phyloP scores from a whole-genome alignment of 2,888 invertebrate genomes.

The Aromia moschata region DNA sequence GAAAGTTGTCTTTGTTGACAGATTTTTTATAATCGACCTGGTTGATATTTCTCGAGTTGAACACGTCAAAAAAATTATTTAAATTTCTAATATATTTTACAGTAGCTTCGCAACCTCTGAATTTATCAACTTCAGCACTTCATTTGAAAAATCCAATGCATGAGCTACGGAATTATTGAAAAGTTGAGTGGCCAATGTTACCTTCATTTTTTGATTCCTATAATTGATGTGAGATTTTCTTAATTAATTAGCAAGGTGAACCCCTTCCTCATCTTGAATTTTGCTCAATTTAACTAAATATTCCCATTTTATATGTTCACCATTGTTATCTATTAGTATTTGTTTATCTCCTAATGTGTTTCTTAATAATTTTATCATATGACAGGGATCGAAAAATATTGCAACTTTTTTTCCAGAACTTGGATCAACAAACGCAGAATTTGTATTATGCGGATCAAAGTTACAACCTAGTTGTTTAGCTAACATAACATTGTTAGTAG shows the following conservation, averaged over 20 bases:
- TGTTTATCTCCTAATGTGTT: conserved; percentile 20
- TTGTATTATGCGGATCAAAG: too few relatives aligned
- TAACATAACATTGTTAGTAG: too few relatives aligned
- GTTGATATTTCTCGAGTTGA: conserved; percentile 37
- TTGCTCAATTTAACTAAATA: conserved; percentile 8
- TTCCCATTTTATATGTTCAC: conserved; percentile 13
- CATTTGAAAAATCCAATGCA: too few relatives aligned
- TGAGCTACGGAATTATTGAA: conserved; percentile 42
- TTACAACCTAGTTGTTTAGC: too few relatives aligned
- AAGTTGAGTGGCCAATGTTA: conserved; percentile 21
- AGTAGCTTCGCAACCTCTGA: too few relatives aligned
- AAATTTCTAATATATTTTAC: conserved; percentile 37
- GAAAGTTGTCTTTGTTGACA: not conserved
- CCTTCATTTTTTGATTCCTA: conserved; percentile 20
- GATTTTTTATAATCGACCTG: conserved; percentile 19
- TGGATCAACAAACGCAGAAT: too few relatives aligned
- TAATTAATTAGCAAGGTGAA: conserved; percentile 30
- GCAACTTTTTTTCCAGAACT: conserved; percentile 1
- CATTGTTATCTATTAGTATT: not conserved
- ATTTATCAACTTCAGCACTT: too few relatives aligned
- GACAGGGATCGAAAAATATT: conserved; percentile 23
- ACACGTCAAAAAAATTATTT: conserved; percentile 44
- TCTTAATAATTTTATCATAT: conserved; percentile 27
- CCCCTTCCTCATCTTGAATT: conserved; percentile 25
- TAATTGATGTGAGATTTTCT: conserved; percentile 15